phyloP scores from a whole-genome alignment of 2,888 invertebrate genomes.

The Oligia fasciuncula region DNA sequence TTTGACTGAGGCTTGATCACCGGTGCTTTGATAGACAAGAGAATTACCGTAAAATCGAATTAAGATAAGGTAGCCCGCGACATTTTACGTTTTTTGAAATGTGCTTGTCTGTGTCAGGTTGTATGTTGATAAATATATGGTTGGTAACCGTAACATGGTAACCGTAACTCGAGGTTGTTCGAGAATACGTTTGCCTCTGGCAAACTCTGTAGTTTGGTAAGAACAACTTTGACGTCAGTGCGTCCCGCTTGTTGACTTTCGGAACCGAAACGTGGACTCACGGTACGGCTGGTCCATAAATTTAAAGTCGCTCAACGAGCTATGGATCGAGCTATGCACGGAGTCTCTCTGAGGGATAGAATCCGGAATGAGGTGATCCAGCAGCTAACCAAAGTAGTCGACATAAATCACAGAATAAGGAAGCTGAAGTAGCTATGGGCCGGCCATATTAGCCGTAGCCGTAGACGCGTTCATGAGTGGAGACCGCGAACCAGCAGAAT shows the following conservation, averaged over 20 bases:
- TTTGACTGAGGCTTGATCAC: not conserved
- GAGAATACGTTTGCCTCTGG: not conserved
- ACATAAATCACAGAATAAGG: too few relatives aligned
- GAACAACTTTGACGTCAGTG: not conserved
- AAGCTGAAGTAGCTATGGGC: too few relatives aligned
- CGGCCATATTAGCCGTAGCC: too few relatives aligned
- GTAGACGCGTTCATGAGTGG: too few relatives aligned
- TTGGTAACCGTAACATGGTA: not conserved
- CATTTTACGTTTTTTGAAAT: not conserved
- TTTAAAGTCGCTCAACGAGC: not conserved
- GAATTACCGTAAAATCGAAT: not conserved
- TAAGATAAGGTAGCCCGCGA: not conserved
- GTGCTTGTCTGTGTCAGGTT: not conserved
- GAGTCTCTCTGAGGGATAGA: not conserved
- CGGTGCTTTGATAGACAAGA: not conserved
- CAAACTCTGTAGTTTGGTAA: not conserved
- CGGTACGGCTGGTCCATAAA: not conserved
- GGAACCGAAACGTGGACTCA: not conserved
- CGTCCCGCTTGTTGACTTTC: not conserved
- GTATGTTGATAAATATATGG: not conserved
- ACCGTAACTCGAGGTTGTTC: not conserved
- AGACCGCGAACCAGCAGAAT: too few relatives aligned
- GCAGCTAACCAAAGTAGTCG: too few relatives aligned
- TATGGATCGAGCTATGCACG: not conserved
- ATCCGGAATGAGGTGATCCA: not conserved